A percentile compares a stretch with the other conserved stretches of the same genome.
phyloP scores from a whole-genome alignment of 2,797 vertebrate genomes.

The Eptatretus atami region DNA sequence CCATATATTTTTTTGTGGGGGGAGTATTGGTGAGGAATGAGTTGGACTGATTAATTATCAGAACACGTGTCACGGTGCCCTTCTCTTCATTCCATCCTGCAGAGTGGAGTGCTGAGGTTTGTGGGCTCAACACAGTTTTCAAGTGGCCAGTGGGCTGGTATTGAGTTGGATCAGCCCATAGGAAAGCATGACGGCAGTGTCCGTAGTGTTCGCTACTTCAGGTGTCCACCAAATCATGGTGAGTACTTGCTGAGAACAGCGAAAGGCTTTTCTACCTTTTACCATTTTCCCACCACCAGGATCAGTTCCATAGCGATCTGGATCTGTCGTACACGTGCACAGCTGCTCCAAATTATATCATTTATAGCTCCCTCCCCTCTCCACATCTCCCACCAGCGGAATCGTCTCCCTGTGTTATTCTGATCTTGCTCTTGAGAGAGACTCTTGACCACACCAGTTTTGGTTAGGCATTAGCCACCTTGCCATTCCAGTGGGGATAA shows the following conservation, averaged over 20 bases:
- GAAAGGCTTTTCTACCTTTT: background rate
- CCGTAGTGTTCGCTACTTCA: constrained; percentile 59
- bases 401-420: too few species aligned
- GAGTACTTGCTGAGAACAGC: constrained; percentile 6
- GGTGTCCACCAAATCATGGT: constrained; percentile 65
- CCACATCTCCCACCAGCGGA: too few species aligned
- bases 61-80: too few species aligned
- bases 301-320: too few species aligned
- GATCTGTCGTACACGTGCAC: background rate
- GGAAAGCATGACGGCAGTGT: constrained; percentile 75
- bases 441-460: too few species aligned
- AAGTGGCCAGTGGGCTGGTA: constrained; percentile 67
- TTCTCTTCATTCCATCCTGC: background rate
- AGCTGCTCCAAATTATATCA: background rate
- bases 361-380: background rate
- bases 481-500: too few species aligned
- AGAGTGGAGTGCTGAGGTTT: constrained; percentile 48
- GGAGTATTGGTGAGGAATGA: too few species aligned
- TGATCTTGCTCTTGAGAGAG: too few species aligned
- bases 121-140: constrained; percentile 70
- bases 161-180: constrained; percentile 55
- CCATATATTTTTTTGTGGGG: too few species aligned
- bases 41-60: too few species aligned
- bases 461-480: too few species aligned
- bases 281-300: constrained; percentile 1